Conservation (phyloP, 2,797 vertebrate species). For the Chelon labrosus region DNA sequence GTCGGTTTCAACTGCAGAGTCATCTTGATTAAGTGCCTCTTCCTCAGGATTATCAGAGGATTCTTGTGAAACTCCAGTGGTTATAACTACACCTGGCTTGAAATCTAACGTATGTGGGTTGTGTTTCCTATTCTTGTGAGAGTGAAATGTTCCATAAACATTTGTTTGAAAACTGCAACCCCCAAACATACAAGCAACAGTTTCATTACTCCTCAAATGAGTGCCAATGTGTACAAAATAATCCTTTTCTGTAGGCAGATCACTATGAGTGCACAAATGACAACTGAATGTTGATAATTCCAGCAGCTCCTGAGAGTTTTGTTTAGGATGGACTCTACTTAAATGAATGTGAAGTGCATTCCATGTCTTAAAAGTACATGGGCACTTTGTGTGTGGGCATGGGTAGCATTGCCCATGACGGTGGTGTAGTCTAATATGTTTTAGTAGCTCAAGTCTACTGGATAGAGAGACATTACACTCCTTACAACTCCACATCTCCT, state of each 20-base stretch:
- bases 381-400: slow-evolving; percentile 3
- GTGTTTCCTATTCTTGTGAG: slow-evolving; percentile 42
- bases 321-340: slow-evolving; percentile 33
- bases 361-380: slow-evolving; percentile 37
- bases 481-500: slow-evolving; percentile 25
- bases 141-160: slow-evolving; percentile 36
- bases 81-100: slow-evolving; percentile 25
- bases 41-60: slow-evolving; percentile 8
- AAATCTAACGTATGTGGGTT: slow-evolving; percentile 28
- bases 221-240: slow-evolving; percentile 31
- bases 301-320: slow-evolving; percentile 5
- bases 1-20: background rate
- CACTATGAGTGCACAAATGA: slow-evolving; percentile 3
- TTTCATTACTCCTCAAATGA: slow-evolving; percentile 25
- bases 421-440: slow-evolving; percentile 17
- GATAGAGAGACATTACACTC: slow-evolving; percentile 6
- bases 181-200: background rate
- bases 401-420: background rate
- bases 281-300: slow-evolving; percentile 22
- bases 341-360: slow-evolving; percentile 37
- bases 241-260: slow-evolving; percentile 6
- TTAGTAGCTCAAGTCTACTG: background rate
- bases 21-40: background rate
- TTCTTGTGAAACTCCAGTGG: slow-evolving; percentile 21
- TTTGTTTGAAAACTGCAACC: slow-evolving; percentile 22